A percentile compares a stretch with the other conserved stretches of the same genome.
phyloP scores from a whole-genome alignment of 2,113 vertebrate genomes.

The Lates calcarifer region DNA sequence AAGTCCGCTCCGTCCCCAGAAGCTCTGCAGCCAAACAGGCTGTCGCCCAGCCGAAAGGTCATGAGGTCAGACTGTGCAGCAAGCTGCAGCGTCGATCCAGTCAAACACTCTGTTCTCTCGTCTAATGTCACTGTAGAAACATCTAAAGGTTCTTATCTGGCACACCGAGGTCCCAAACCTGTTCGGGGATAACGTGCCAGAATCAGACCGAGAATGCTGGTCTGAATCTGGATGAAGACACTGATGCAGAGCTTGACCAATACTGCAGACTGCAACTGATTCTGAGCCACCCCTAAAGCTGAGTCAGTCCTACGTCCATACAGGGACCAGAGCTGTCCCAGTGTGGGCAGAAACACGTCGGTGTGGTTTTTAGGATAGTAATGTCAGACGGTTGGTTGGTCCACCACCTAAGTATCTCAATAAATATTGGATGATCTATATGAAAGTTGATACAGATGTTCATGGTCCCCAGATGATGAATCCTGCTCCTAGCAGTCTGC shows the following conservation, averaged over 20 bases:
- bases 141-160: neutral
- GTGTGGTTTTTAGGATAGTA: too few relatives aligned
- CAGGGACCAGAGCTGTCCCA: too few relatives aligned
- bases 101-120: neutral
- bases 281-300: too few relatives aligned
- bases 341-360: too few relatives aligned
- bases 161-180: neutral
- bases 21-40: constrained; percentile 21
- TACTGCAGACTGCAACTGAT: neutral
- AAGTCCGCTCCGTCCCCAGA: constrained; percentile 34
- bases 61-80: neutral
- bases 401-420: too few relatives aligned
- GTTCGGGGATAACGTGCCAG: neutral
- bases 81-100: neutral
- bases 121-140: neutral
- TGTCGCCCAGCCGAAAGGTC: constrained; percentile 22
- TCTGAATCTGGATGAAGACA: neutral
- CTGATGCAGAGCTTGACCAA: neutral
- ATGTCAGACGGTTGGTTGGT: too few relatives aligned
- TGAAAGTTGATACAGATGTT: too few relatives aligned
- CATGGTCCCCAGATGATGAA: too few relatives aligned
- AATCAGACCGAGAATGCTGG: neutral
- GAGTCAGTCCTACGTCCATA: too few relatives aligned
- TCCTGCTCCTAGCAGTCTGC: too few relatives aligned
- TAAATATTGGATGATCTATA: too few relatives aligned